Evolutionary conservation across 1,140 invertebrate species (phyloP).

Genomic region (Camponotus floridanus): DNA sequence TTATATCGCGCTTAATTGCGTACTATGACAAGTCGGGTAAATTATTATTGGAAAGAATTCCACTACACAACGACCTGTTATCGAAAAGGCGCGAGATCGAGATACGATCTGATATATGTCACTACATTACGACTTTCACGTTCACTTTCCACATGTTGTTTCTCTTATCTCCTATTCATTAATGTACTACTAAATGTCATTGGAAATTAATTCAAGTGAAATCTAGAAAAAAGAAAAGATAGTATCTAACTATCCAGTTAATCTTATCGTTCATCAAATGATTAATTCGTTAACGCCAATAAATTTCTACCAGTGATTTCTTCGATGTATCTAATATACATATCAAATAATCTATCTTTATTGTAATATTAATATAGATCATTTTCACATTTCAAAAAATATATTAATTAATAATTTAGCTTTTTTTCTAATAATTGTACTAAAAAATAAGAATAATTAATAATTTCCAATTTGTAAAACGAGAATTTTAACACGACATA

Average conservation of each 20-base stretch:
- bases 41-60: conserved; percentile 81
- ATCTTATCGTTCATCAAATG: background rate
- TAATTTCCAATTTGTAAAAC: too few relatives aligned
- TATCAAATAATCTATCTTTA: too few relatives aligned
- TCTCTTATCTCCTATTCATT: conserved; percentile 6
- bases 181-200: background rate
- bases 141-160: conserved; percentile 5
- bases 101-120: conserved; percentile 17
- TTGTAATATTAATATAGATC: too few relatives aligned
- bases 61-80: conserved; percentile 75
- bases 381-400: too few relatives aligned
- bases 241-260: background rate
- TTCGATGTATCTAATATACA: too few relatives aligned
- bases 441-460: too few relatives aligned
- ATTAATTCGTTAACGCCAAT: background rate
- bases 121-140: conserved; percentile 22
- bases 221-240: background rate
- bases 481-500: too few relatives aligned
- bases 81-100: conserved; percentile 27
- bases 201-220: background rate
- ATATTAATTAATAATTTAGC: too few relatives aligned
- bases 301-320: too few relatives aligned
- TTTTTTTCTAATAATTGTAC: too few relatives aligned
- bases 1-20: conserved; percentile 77
- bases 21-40: conserved; percentile 78